Percentiles rank a stretch among this genome's conserved stretches.
Evolutionary conservation across 2,888 invertebrate genomes (phyloP).

Genomic region (Ethmia dodecea): DNA sequence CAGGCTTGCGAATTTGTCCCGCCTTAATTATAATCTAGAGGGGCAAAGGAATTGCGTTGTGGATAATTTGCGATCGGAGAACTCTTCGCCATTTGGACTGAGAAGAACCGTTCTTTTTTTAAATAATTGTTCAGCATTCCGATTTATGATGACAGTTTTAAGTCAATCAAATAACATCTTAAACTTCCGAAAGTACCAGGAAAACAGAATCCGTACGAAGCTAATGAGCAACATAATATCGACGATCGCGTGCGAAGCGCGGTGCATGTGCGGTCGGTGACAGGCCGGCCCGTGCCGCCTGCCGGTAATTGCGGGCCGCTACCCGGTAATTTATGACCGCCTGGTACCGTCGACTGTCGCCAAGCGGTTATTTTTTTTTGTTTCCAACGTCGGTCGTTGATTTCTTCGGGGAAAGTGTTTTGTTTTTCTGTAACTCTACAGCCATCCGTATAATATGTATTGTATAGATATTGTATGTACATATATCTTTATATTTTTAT

Average conservation of each 20-base stretch:
- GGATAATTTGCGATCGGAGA: no score
- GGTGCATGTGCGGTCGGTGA: conserved; percentile 8
- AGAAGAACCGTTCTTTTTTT: no score
- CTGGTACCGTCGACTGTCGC: conserved; percentile 47
- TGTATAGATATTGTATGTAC: no score
- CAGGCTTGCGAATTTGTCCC: conserved; percentile 6
- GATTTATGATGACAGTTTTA: no score
- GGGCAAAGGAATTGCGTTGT: conserved; percentile 1
- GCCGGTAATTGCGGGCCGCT: conserved; percentile 12
- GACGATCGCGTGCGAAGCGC: conserved; percentile 12
- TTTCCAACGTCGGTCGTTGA: conserved; percentile 7
- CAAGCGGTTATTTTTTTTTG: conserved; percentile 27
- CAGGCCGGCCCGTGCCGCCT: conserved; percentile 6
- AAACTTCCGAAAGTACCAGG: conserved; percentile 9
- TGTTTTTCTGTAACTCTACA: no score
- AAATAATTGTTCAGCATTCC: no score
- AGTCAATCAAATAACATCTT: conserved; percentile 6
- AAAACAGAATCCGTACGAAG: conserved; percentile 2
- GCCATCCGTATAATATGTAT: no score
- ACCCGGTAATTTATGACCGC: conserved; percentile 55
- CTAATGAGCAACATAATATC: conserved; percentile 3
- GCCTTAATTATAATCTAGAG: conserved; percentile 9
- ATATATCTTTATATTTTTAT: no score
- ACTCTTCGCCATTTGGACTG: no score
- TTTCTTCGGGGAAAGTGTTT: conserved; percentile 13